Percentiles rank a stretch among this genome's conserved stretches.
These are phyloP conservation scores for Momotus momota DNA, from an alignment of 2,797 vertebrate genomes.

Conservation along the genomic window DNA sequence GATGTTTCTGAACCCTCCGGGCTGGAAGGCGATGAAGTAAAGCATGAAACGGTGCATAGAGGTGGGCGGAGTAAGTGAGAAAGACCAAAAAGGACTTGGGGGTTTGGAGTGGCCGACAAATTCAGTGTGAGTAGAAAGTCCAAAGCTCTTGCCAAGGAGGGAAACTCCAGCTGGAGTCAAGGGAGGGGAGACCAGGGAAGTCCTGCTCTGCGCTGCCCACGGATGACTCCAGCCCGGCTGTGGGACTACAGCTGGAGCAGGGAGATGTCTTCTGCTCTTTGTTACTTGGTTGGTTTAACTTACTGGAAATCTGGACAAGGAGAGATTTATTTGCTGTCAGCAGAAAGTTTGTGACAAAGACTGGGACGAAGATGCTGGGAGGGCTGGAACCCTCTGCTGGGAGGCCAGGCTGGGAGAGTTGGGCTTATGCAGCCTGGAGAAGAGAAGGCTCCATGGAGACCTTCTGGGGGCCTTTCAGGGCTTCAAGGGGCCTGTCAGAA, in stretches of 20 bases:
- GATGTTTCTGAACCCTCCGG: neutral
- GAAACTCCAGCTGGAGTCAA: neutral
- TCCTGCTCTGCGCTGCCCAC: rapidly evolving
- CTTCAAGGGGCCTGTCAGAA: neutral
- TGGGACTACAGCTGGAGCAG: rapidly evolving
- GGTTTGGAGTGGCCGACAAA: neutral
- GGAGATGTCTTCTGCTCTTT: neutral
- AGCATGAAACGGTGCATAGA: no score
- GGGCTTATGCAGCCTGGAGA: neutral
- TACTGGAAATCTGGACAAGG: neutral
- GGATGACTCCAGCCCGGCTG: neutral
- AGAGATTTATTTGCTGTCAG: neutral
- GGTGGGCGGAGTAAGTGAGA: neutral
- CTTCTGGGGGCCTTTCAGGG: neutral
- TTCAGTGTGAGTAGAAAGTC: neutral
- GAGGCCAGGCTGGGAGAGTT: neutral
- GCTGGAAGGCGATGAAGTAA: neutral
- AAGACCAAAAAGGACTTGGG: neutral
- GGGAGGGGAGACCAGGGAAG: rapidly evolving
- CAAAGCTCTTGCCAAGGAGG: neutral
- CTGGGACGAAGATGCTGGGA: no score
- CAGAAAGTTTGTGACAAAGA: neutral
- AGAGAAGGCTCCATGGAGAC: neutral
- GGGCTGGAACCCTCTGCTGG: neutral
- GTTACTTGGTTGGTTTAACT: neutral